Evolutionary conservation across 1,140 invertebrate species (phyloP), one percentile per base, ranked within the genome.

Genomic region (Sinonovacula constricta): DNA sequence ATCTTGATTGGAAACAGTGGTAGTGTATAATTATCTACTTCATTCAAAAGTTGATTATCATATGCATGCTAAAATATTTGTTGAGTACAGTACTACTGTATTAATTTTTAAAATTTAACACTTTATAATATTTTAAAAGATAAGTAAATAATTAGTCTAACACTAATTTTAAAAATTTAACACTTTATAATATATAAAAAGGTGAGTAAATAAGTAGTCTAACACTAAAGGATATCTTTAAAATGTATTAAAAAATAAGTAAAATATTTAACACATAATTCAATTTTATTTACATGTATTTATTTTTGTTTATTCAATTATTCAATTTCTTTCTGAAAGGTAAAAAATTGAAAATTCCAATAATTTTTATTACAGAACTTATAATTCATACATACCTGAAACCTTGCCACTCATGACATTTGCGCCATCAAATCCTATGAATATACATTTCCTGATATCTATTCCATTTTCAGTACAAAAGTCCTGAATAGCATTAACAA

Each of bases 381-480:
- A 45, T 10, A 45, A 18, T 7, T 45, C 39, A 45, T 45, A 45
- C 39, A 10, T 63, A 63, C 60, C 60, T 39, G 60, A 34, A 14
- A 63, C 60, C 34, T 63, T 34, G 4, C 60, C 34, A 24, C 60
- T 63, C 60, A 63, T 63, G 31, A 63, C 60, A 63, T 63, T 63
- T 12, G 60, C 60, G 33, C 60, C 60, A 39, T 63, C 60, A 63
- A 63, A 63, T 31, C 60, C 60, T 10, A 63, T 34, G 39, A 63
- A 63, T 36, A 3, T 10, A 34, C 60, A 63, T 36, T 63, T 63
- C 14, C 12, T 24, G 2, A 63, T 34, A 24, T 36, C 60, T 3
- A 63, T 5, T 7, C n/a, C 31, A 5, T 63, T 63, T 12, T 24
- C 60, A 7, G 26, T 2, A 63, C 60, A 33, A n/a, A 63, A 63